Base-by-base conservation (phyloP, 1,140 invertebrate genomes). In the Listronotus oregonensis region DNA sequence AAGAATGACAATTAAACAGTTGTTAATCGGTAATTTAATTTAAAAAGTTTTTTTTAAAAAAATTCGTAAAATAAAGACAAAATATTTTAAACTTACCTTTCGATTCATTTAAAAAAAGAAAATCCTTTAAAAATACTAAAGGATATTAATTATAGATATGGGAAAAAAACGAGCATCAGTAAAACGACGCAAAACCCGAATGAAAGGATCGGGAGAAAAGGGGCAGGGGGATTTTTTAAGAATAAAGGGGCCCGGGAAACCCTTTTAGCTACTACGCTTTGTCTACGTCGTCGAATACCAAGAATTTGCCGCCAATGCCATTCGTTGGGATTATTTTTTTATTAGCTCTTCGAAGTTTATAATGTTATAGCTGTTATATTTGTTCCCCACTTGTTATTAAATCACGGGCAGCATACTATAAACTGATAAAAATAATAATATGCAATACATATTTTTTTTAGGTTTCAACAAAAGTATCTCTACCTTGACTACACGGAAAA, bases 141-240 rank as follows among this genome's bases (percentile, higher is more conserved):
- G 63, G 34, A 46, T 65, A 65, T 65, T 65, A 65, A 65, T 65
- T 65, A 65, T 59, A 44, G 63, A 65, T 65, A 65, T 57, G 63
- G n/a, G n/a, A 58, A 65, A 44, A 51, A 65, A 51, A 58, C 14
- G 54, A 58, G 18, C 47, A 50, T 31, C 17, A 21, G 21, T 21
- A 10, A 21, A 21, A 50, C 17, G 47, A 21, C 18, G 47, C n/a
- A n/a, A 15, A n/a, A 10, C 15, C 9, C 2, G 21, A n/a, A 5
- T 18, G 31, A 43, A 44, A 37, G 34, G 34, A 37, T 37, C 34
- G 42, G 43, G 15, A 37, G 62, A 69, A 66, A 64, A 64, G 64
- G 64, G 62, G 49, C 59, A 66, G 66, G 68, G 64, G 68, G 68
- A 66, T 69, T 50, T 69, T 64, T 44, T 58, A 63, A 31, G 68